Evolutionary conservation across 2,113 vertebrate species (phyloP).

Genomic region (Sander vitreus): DNA sequence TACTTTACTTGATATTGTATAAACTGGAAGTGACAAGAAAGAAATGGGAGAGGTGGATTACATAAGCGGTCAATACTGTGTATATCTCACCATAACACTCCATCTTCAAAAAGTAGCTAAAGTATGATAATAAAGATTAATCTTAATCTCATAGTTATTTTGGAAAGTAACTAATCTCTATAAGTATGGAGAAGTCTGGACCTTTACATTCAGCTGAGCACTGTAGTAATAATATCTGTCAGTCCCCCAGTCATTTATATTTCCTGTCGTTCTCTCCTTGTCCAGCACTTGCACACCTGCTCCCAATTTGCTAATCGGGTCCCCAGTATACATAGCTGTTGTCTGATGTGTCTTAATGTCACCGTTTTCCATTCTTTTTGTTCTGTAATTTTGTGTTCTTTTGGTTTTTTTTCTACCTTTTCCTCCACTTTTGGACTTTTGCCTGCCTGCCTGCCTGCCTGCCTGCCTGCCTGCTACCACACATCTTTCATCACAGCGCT

Average conservation of each 20-base stretch:
- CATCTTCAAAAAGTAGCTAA: background rate
- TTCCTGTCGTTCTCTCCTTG: background rate
- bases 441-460: too few species aligned
- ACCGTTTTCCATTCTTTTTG: background rate
- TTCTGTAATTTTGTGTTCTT: background rate
- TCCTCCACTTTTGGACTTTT: background rate
- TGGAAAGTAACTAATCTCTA: background rate
- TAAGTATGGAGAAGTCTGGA: background rate
- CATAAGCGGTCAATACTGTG: background rate
- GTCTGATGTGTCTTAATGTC: background rate
- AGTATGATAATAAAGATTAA: background rate
- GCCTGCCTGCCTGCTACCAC: background rate
- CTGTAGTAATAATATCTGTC: background rate
- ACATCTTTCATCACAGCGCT: background rate
- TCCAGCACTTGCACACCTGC: background rate
- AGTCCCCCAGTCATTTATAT: background rate
- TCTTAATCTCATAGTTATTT: background rate
- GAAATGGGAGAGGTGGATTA: constrained; percentile 4
- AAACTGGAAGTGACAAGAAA: constrained; percentile 6
- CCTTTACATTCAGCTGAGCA: constrained; percentile 8
- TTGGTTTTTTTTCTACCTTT: background rate
- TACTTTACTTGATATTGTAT: too few species aligned
- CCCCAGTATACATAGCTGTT: background rate
- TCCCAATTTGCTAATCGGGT: background rate
- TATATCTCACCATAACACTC: background rate